Conservation (phyloP, 2,888 invertebrate genomes). For the Frankliniella fusca region DNA sequence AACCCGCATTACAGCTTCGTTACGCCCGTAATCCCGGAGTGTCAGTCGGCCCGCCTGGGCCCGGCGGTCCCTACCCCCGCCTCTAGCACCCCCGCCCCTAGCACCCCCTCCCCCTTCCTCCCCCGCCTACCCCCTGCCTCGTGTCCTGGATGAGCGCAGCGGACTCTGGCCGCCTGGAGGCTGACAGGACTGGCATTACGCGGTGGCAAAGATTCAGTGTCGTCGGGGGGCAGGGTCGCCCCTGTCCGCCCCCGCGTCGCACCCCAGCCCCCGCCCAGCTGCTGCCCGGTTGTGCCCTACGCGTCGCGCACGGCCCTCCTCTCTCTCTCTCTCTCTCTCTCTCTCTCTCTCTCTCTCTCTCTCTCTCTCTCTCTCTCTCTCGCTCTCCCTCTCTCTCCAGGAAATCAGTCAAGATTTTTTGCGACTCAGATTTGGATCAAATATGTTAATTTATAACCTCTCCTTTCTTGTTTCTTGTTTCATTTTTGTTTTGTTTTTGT, state of each 20-base stretch:
- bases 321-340: neutral
- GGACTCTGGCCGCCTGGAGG: neutral
- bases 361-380: neutral
- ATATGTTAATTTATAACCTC: too few relatives aligned
- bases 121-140: too few relatives aligned
- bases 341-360: neutral
- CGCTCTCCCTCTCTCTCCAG: neutral
- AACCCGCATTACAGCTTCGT: neutral
- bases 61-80: neutral
- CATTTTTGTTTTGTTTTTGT: too few relatives aligned
- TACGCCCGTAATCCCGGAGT: neutral
- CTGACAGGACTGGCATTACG: conserved; percentile 3
- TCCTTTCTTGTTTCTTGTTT: too few relatives aligned
- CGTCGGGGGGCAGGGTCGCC: neutral
- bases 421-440: too few relatives aligned
- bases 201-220: neutral
- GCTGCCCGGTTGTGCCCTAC: too few relatives aligned
- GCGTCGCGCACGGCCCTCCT: neutral
- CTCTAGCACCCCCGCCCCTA: neutral
- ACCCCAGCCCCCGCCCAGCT: too few relatives aligned
- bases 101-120: neutral
- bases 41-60: neutral
- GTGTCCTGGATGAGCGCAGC: neutral
- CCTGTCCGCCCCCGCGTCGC: too few relatives aligned
- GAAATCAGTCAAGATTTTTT: too few relatives aligned